Conservation (phyloP, 1,140 invertebrate genomes). For the Mesaphorura yosii region DNA sequence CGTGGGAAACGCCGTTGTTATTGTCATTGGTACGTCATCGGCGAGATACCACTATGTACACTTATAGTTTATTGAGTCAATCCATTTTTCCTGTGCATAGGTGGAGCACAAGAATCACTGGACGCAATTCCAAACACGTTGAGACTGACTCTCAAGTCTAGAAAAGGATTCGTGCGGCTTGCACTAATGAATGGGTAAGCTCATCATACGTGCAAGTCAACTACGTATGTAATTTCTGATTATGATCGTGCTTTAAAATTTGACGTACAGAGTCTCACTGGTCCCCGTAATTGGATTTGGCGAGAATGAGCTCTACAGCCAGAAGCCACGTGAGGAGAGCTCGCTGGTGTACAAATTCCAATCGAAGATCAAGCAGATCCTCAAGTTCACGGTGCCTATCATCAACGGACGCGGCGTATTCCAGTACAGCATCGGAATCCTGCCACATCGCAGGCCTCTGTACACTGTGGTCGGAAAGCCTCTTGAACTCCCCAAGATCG, state of each 20-base stretch:
- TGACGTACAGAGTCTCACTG: conserved; percentile 51
- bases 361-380: conserved; percentile 51
- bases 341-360: conserved; percentile 57
- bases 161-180: conserved; percentile 38
- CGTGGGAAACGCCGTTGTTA: conserved; percentile 22
- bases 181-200: conserved; percentile 35
- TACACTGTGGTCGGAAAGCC: conserved; percentile 51
- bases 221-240: background rate
- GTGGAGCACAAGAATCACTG: conserved; percentile 23
- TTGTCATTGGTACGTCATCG: too few species aligned
- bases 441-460: conserved; percentile 58
- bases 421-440: conserved; percentile 71
- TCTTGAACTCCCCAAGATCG: conserved; percentile 59
- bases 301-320: conserved; percentile 78
- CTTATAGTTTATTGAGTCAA: too few species aligned
- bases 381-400: conserved; percentile 65
- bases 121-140: conserved; percentile 19
- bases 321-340: conserved; percentile 56
- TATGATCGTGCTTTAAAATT: conserved; percentile 23
- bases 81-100: too few species aligned
- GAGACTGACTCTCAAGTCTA: conserved; percentile 33
- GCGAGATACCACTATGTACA: too few species aligned
- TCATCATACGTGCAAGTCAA: background rate
- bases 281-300: conserved; percentile 85
- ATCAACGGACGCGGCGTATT: conserved; percentile 75